Conservation (phyloP, 2,113 vertebrate genomes). For the Atlantisia rogersi region DNA sequence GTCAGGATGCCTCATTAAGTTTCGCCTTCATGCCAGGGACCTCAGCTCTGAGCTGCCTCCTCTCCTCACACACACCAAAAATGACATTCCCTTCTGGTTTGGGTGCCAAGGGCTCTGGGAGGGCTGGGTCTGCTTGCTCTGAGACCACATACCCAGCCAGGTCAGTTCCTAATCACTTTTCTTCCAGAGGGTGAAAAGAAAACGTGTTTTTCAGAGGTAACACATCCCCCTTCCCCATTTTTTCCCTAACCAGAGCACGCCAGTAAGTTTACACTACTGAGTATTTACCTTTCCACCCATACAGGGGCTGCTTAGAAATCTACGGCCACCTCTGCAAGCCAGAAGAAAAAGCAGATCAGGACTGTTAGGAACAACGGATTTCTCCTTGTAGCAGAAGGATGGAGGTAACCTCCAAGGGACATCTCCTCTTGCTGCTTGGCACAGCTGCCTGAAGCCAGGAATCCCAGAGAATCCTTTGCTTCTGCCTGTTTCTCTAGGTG, state of each 20-base stretch:
- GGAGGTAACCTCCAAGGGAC: not conserved
- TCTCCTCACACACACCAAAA: not conserved
- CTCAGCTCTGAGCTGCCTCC: not conserved
- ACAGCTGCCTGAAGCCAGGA: not conserved
- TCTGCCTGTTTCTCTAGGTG: not conserved
- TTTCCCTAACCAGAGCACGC: no score
- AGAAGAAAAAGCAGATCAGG: conserved; percentile 60
- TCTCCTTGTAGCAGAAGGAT: not conserved
- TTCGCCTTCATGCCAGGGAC: rapidly evolving
- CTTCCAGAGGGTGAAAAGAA: not conserved
- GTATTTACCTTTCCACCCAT: not conserved
- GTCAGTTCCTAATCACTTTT: not conserved
- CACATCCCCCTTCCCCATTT: no score
- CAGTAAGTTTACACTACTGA: not conserved
- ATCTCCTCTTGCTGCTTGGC: not conserved
- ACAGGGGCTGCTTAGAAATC: conserved; percentile 80
- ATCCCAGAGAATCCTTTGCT: not conserved
- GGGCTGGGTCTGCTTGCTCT: not conserved
- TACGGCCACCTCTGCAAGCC: conserved; percentile 74
- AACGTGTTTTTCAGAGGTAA: not conserved
- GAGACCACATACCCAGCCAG: rapidly evolving
- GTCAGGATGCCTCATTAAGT: not conserved
- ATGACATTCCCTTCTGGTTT: not conserved
- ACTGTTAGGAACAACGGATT: not conserved
- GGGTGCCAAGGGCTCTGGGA: not conserved